Conservation (phyloP, 2,113 vertebrate species). For the Embiotoca jacksoni region DNA sequence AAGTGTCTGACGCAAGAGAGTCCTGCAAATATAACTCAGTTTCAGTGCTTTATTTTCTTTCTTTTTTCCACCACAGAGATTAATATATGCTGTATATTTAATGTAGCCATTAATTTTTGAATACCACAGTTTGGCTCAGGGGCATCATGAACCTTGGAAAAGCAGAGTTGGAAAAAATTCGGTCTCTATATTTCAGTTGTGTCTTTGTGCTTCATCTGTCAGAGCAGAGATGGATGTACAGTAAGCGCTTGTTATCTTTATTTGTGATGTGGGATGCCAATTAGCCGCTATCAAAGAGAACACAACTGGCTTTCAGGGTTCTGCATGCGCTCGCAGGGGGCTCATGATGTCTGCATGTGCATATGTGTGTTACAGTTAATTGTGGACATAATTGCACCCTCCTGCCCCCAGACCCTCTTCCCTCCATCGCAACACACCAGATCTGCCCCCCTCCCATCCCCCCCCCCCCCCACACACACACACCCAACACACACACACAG, state of each 20-base stretch:
- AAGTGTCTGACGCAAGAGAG: neutral
- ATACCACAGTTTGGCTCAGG: slow-evolving; percentile 12
- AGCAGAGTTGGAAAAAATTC: slow-evolving; percentile 26
- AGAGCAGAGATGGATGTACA: slow-evolving; percentile 13
- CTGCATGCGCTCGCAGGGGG: neutral
- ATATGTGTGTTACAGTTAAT: slow-evolving; percentile 8
- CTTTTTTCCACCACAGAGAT: slow-evolving; percentile 17
- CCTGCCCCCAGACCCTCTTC: no score
- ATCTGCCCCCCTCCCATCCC: slow-evolving; percentile 15
- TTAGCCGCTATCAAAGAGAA: slow-evolving; percentile 44
- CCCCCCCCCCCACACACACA: slow-evolving; percentile 9
- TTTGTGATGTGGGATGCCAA: slow-evolving; percentile 47
- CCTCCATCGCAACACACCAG: no score
- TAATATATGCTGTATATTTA: slow-evolving; percentile 55
- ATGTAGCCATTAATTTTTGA: slow-evolving; percentile 67
- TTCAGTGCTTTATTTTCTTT: slow-evolving; percentile 4
- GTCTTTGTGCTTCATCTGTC: slow-evolving; percentile 27
- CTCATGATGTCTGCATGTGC: neutral
- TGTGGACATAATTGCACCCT: neutral
- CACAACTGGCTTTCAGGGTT: slow-evolving; percentile 25
- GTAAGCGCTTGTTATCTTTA: slow-evolving; percentile 27
- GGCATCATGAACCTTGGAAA: slow-evolving; percentile 45
- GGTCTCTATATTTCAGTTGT: slow-evolving; percentile 36
- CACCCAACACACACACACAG: no score
- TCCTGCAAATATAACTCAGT: neutral